phyloP scores from a whole-genome alignment of 2,888 invertebrate genomes.

The Epinotia demarniana region DNA sequence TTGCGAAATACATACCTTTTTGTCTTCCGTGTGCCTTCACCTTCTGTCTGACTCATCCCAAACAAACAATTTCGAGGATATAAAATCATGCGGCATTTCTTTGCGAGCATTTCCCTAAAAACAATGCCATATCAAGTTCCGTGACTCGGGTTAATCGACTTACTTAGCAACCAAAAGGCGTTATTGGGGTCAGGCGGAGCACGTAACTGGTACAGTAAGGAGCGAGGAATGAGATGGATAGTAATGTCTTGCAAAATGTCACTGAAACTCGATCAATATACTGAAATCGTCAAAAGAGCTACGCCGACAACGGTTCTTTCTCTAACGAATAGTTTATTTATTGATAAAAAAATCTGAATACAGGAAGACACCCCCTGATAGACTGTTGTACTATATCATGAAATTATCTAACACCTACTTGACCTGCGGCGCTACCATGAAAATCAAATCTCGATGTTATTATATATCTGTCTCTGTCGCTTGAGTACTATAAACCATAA shows the following conservation, averaged over 20 bases:
- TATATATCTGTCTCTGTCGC: too few species aligned
- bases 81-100: not conserved
- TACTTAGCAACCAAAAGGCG: conserved; percentile 7
- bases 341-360: not conserved
- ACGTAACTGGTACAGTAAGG: conserved; percentile 30
- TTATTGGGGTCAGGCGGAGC: conserved; percentile 7
- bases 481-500: too few species aligned
- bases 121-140: conserved; percentile 24
- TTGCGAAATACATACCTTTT: too few species aligned
- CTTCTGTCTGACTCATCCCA: too few species aligned
- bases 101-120: not conserved
- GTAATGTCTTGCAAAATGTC: not conserved
- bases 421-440: not conserved
- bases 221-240: conserved; percentile 21
- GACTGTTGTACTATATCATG: too few species aligned
- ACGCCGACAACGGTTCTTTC: not conserved
- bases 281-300: not conserved
- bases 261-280: not conserved
- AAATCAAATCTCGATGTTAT: too few species aligned
- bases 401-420: not conserved
- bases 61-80: not conserved
- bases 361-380: too few species aligned
- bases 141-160: conserved; percentile 31
- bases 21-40: too few species aligned
- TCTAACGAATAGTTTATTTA: not conserved